Evolutionary conservation across 2,113 vertebrate genomes (phyloP).

Genomic region (Ornithorhynchus anatinus): DNA sequence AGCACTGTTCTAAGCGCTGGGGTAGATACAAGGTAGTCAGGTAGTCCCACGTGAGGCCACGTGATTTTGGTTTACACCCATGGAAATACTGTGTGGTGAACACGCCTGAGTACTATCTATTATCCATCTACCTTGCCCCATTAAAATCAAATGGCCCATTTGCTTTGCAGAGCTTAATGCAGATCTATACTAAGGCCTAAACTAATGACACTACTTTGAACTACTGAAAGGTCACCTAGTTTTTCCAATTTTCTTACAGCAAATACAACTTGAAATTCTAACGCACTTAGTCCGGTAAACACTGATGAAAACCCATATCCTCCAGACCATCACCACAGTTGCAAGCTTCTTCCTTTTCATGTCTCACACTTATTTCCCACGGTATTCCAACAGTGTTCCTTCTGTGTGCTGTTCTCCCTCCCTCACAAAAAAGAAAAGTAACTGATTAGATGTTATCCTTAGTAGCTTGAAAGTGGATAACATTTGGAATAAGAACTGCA

Average conservation of each 20-base stretch:
- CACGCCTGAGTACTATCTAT: not conserved
- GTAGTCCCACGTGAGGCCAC: too few species aligned
- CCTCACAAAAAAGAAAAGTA: too few species aligned
- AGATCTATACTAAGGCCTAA: not conserved
- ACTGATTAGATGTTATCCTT: too few species aligned
- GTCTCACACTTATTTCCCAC: not conserved
- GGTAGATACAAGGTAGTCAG: too few species aligned
- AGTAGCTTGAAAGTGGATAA: too few species aligned
- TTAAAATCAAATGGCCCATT: slow-evolving; percentile 7
- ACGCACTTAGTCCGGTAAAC: not conserved
- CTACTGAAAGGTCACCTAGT: not conserved
- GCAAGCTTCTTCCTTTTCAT: not conserved
- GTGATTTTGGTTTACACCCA: too few species aligned
- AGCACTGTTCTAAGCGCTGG: too few species aligned
- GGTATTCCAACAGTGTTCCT: not conserved
- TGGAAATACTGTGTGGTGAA: not conserved
- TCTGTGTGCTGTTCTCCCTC: too few species aligned
- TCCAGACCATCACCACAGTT: slow-evolving; percentile 1
- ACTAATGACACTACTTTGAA: not conserved
- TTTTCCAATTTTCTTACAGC: not conserved
- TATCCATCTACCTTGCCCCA: not conserved
- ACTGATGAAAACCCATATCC: not conserved
- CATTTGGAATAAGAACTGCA: too few species aligned
- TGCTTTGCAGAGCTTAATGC: not conserved
- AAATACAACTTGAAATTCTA: not conserved